Evolutionary conservation across 1,140 invertebrate species (phyloP), one percentile per base, ranked within the genome.

Genomic region (Leptopilina clavipes): DNA sequence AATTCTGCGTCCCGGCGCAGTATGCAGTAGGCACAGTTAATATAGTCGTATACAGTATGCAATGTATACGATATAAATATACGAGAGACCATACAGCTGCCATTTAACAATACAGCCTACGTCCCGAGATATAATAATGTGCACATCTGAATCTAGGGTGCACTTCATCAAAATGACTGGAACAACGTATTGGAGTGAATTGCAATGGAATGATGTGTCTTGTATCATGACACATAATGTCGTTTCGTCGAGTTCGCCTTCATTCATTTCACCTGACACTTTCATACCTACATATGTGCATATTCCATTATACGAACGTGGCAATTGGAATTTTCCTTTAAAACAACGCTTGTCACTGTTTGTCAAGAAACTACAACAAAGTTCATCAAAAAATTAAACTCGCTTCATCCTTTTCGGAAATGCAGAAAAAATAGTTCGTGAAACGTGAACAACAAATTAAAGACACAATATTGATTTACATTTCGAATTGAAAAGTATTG

Each of bases 141-240:
- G 88, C 86, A 87, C 84, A 84, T 88, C 85, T 79, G 75, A 78
- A 82, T 79, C 80, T 70, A 75, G 80, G 81, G 82, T 37, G 80
- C 84, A 89, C 87, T 89, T 89, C 86, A 88, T 89, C 87, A 90
- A 87, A 89, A 75, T 84, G 87, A 86, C 83, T 84, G 78, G 79
- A 85, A 85, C 80, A 83, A 77, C 83, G 79, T 76, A 79, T 75
- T 81, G 80, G 78, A 77, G 78, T 79, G 80, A 81, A 77, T 80
- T 75, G 79, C 80, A 76, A 82, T 74, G 79, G 72, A 59, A 73
- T 79, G 25, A 31, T 65, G 59, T 31, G 73, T 45, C 37, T 31
- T 77, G 75, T 77, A 77, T 71, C 44, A 65, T 74, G 79, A 74
- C 74, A 48, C 77, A 45, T 79, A 75, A 73, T 71, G 73, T 78